Evolutionary conservation across 2,797 vertebrate genomes (phyloP).

Genomic region (Diplodus sargus): DNA sequence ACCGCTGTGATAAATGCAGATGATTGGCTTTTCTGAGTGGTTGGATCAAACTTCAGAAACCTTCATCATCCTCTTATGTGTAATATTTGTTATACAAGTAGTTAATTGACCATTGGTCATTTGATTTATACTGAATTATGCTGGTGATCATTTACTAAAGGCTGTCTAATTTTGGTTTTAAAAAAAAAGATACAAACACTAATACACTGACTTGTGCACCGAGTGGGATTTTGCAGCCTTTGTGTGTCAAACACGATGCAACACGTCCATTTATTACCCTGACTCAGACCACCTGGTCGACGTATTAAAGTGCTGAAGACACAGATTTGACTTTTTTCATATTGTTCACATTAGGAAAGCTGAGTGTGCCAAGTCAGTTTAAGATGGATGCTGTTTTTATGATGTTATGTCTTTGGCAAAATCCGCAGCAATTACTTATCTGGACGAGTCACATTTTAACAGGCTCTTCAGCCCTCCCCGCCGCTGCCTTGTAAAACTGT

Average conservation of each 20-base stretch:
- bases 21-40: too few relatives aligned
- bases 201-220: background rate
- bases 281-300: slow-evolving; percentile 53
- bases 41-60: background rate
- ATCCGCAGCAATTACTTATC: slow-evolving; percentile 73
- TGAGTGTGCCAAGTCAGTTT: slow-evolving; percentile 52
- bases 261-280: slow-evolving; percentile 30
- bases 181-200: background rate
- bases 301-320: slow-evolving; percentile 43
- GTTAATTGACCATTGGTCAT: background rate
- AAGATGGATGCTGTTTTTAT: slow-evolving; percentile 68
- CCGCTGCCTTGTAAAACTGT: slow-evolving; percentile 69
- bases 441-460: slow-evolving; percentile 72
- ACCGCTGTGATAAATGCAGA: too few relatives aligned
- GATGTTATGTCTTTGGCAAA: slow-evolving; percentile 75
- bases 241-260: slow-evolving; percentile 8
- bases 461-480: slow-evolving; percentile 66
- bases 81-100: background rate
- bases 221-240: background rate
- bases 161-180: background rate
- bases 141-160: background rate
- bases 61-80: background rate
- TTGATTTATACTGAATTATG: background rate
- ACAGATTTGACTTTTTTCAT: slow-evolving; percentile 50
- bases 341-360: slow-evolving; percentile 56